Base-by-base conservation (phyloP, 1,140 invertebrate genomes). In the Carposina sasakii region DNA sequence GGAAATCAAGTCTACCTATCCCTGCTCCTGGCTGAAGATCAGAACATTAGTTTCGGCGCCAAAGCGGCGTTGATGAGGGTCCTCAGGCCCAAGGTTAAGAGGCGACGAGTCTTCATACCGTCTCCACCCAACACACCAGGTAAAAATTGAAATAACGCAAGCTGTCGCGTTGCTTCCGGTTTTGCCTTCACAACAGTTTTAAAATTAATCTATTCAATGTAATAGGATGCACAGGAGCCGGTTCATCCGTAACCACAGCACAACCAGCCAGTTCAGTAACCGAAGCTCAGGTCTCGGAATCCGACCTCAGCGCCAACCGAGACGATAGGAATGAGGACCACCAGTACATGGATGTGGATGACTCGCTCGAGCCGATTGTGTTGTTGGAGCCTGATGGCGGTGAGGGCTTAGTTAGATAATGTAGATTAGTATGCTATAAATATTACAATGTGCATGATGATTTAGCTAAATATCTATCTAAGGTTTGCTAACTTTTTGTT, bases 51-150 rank as follows among this genome's bases (percentile, higher is more conserved):
- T 63, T 97, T 97, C 70, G 94, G 94, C 51, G 93, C 95, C 20
- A 97, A 97, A 72, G 92, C 95, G 41, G 95, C 96, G 0, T 87
- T 98, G 15, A 93, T 97, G 54, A 84, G 94, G 55, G 90, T 94
- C 0, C 73, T 98, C 12, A 88, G 94, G 62, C 95, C 96, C 0
- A 84, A 92, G 48, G 87, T 91, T 3, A 90, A 90, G 59, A 88
- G 92, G 57, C 88, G 94, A 21, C 85, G 90, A 28, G 93, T 95
- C 1, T 94, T 90, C 63, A 94, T 95, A 59, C 93, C 94, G 1
- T 94, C 92, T 47, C 94, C 94, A 3, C 92, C 93, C 0, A 88
- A 89, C 40, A 90, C 90, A n/a, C 90, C 90, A 63, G 88, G 88
- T 88, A 63, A 54, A 21, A 12, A 28, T 6, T 12, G 24, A 28